Evolutionary conservation across 2,888 invertebrate genomes (phyloP), one percentile per base, ranked within the genome.

Genomic region (Caenorhabditis imperialis): DNA sequence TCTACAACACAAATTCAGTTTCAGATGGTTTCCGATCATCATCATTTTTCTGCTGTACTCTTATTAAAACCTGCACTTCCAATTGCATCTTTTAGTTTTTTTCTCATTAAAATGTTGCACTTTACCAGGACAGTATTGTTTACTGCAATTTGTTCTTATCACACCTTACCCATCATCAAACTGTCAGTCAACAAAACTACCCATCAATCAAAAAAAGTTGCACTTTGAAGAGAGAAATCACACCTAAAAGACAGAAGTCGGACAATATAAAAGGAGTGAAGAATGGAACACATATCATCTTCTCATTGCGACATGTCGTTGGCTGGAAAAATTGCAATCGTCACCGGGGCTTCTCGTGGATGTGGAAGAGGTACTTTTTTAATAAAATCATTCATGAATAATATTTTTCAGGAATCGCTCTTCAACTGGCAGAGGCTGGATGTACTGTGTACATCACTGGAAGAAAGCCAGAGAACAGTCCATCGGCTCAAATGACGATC

Each of bases 391-490:
- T n/a, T n/a, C n/a, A n/a, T n/a, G n/a, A n/a, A n/a, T n/a, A n/a
- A n/a, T n/a, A n/a, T n/a, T n/a, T 2, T 74, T 33, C 25, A 76
- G 83, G 83, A 37, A 82, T 83, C 30, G 83, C 83, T 4, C 79
- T 90, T 16, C 89, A 90, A 79, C 82, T 90, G n/a, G 90, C 88
- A 3, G 85, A 89, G 58, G 89, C 89, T 16, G 90, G 90, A 3
- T 90, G 89, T 14, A 89, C 88, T 3, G 89, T 90, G 14, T 90
- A 90, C 75, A 88, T 90, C 4, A 90, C 85, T 35, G 84, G 79
- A 3, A 70, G 85, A 7, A 48, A 58, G 7, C 84, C 85, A 1
- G 53, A 62, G 8, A 44, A 57, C 38, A 71, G 62, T 48, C 30
- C 45, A 0, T 71, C 67, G n/a, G 51, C 73, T 1, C 33, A 77